Conservation (phyloP, 2,797 vertebrate genomes). For the Ammospiza maritima region DNA sequence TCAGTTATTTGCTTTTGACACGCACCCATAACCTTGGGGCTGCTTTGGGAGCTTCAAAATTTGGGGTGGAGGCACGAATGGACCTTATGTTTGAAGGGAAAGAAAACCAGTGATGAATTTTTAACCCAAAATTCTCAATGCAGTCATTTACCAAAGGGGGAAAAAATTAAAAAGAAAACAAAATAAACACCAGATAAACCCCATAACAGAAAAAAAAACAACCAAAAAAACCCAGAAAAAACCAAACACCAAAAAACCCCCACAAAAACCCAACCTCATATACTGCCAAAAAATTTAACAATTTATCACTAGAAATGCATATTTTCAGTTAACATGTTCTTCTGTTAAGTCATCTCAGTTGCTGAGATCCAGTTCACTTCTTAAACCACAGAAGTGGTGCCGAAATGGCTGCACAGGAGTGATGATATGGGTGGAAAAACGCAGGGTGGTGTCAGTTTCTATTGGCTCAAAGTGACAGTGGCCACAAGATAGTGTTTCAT, state of each 20-base stretch:
- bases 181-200: background rate
- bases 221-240: too few relatives aligned
- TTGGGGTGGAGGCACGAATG: background rate
- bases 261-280: background rate
- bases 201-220: background rate
- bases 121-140: background rate
- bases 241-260: background rate
- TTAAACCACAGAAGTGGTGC: background rate
- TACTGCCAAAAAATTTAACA: background rate
- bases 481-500: background rate
- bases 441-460: background rate
- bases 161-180: background rate
- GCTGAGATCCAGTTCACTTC: background rate
- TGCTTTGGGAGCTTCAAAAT: background rate
- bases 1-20: constrained; percentile 18
- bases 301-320: background rate
- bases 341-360: background rate
- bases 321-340: background rate
- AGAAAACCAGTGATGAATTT: background rate
- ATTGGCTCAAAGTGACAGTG: background rate
- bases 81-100: background rate
- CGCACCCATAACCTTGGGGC: background rate
- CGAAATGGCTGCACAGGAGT: background rate
- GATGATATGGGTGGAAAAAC: background rate
- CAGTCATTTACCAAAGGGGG: background rate